Evolutionary conservation across 2,888 invertebrate genomes (phyloP).

Genomic region (Stenurella melanura): DNA sequence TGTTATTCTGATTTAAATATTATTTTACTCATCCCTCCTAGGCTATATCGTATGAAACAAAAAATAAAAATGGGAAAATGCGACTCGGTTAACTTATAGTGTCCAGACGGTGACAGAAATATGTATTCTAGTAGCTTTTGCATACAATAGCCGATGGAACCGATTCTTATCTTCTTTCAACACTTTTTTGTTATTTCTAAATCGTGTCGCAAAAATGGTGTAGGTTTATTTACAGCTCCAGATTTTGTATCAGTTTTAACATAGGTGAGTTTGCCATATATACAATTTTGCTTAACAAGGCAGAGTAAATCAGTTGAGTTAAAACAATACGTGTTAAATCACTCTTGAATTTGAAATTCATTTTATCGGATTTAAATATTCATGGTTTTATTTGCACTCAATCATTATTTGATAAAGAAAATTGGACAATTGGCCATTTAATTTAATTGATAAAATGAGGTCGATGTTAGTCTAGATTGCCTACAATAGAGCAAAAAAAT

Average conservation of each 20-base stretch:
- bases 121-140: conserved; percentile 68
- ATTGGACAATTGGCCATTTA: not conserved
- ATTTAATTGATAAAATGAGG: conserved; percentile 10
- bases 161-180: conserved; percentile 68
- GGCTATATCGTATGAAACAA: conserved; percentile 44
- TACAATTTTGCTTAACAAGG: conserved; percentile 40
- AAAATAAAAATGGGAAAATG: conserved; percentile 52
- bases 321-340: conserved; percentile 42
- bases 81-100: conserved; percentile 59
- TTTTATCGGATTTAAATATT: conserved; percentile 42
- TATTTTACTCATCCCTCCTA: not conserved
- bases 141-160: conserved; percentile 68
- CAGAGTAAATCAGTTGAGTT: conserved; percentile 33
- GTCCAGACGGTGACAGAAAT: conserved; percentile 66
- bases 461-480: too few species aligned
- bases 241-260: conserved; percentile 53
- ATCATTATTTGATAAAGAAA: conserved; percentile 30
- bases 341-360: conserved; percentile 38
- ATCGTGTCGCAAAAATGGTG: conserved; percentile 62
- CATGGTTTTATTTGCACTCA: conserved; percentile 30
- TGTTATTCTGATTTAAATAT: not conserved
- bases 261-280: conserved; percentile 36
- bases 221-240: conserved; percentile 54
- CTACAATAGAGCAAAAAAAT: too few species aligned
- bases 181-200: conserved; percentile 69